Conservation (phyloP, 2,888 invertebrate genomes). For the Campoletis raptor region DNA sequence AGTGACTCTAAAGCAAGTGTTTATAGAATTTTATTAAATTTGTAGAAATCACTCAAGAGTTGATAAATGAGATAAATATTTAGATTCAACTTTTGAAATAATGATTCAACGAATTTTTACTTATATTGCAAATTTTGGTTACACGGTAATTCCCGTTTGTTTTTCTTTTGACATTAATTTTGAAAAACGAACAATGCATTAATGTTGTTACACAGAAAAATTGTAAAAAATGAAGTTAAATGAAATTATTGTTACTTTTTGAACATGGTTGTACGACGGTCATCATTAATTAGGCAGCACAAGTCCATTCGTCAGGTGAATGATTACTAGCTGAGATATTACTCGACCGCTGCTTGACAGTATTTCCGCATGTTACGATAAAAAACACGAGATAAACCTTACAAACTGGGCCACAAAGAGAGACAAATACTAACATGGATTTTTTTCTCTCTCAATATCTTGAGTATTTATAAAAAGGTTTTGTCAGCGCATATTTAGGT, state of each 20-base stretch:
- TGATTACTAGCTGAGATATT: slow-evolving; percentile 73
- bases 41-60: not conserved
- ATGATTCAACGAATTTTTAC: not conserved
- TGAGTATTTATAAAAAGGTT: slow-evolving; percentile 75
- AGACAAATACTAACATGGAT: slow-evolving; percentile 62
- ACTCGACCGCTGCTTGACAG: slow-evolving; percentile 73
- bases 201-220: not conserved
- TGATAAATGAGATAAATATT: not conserved
- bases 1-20: not conserved
- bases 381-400: slow-evolving; percentile 74
- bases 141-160: not conserved
- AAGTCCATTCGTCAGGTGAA: slow-evolving; percentile 71
- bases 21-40: not conserved
- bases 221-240: not conserved
- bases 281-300: slow-evolving; percentile 67
- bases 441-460: slow-evolving; percentile 67
- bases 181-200: not conserved
- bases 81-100: not conserved
- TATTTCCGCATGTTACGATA: slow-evolving; percentile 79
- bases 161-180: not conserved
- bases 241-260: not conserved
- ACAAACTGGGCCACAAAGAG: slow-evolving; percentile 76
- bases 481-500: slow-evolving; percentile 36
- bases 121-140: not conserved
- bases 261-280: slow-evolving; percentile 29